Percentiles rank a stretch among this genome's conserved stretches.
Conservation (phyloP, 2,888 invertebrate genomes). For the Theretra japonica region DNA sequence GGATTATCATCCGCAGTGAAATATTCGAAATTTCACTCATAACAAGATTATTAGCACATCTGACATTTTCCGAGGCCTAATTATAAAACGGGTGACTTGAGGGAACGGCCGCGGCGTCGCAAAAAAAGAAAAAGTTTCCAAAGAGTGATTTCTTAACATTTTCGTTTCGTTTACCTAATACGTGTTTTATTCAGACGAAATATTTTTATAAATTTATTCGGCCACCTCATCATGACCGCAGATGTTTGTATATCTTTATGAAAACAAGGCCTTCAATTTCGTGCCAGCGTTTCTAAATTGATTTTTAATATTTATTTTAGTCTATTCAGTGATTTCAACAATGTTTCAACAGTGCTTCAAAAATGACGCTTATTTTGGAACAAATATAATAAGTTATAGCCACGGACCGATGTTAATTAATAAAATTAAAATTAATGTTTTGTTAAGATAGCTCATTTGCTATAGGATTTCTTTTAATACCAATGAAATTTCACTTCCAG, state of each 20-base stretch:
- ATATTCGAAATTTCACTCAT: background rate
- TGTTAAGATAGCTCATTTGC: too few relatives aligned
- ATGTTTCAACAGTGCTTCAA: background rate
- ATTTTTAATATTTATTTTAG: constrained; percentile 21
- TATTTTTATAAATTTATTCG: constrained; percentile 14
- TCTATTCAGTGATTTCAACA: background rate
- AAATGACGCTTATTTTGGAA: background rate
- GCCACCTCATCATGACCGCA: constrained; percentile 21
- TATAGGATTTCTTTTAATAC: too few relatives aligned
- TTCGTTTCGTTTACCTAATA: constrained; percentile 21
- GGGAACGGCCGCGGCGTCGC: background rate
- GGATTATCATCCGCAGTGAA: background rate
- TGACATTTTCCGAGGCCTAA: background rate
- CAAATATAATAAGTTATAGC: too few relatives aligned
- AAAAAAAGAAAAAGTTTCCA: constrained; percentile 7
- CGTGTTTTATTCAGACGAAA: constrained; percentile 2
- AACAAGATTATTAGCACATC: background rate
- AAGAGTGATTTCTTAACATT: constrained; percentile 20
- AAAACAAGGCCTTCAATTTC: constrained; percentile 19
- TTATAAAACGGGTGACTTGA: constrained; percentile 15
- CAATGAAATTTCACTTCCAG: too few relatives aligned
- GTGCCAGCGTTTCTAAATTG: background rate
- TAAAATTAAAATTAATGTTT: too few relatives aligned
- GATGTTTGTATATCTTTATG: constrained; percentile 23
- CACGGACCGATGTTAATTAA: too few relatives aligned